Conservation (phyloP, 2,888 invertebrate genomes). For the Galerucella nymphaeae region DNA sequence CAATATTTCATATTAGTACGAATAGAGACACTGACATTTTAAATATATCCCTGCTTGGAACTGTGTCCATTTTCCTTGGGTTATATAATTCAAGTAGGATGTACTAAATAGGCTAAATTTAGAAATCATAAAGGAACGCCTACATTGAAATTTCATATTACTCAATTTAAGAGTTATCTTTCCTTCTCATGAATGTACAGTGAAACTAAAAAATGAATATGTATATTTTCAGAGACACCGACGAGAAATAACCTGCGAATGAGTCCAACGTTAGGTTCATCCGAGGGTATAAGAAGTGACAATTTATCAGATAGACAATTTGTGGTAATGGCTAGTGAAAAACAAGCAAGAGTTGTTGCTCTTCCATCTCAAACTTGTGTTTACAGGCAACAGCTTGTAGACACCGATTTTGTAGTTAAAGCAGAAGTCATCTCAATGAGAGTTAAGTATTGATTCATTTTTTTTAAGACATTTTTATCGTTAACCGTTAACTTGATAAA, state of each 20-base stretch:
- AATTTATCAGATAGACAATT: slow-evolving; percentile 86
- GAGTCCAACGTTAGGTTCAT: slow-evolving; percentile 77
- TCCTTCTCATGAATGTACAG: too few species aligned
- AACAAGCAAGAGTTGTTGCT: slow-evolving; percentile 93
- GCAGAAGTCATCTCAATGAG: slow-evolving; percentile 92
- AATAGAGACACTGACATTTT: too few species aligned
- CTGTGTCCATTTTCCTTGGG: too few species aligned
- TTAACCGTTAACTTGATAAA: neutral
- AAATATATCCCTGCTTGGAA: too few species aligned
- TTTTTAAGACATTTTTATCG: neutral
- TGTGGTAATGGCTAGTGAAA: slow-evolving; percentile 93
- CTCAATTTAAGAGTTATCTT: neutral
- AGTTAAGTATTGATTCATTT: slow-evolving; percentile 69
- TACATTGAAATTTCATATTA: neutral
- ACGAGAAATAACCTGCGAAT: slow-evolving; percentile 77
- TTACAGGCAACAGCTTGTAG: slow-evolving; percentile 92
- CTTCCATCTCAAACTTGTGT: slow-evolving; percentile 96
- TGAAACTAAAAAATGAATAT: slow-evolving; percentile 16
- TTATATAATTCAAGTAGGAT: too few species aligned
- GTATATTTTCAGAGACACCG: slow-evolving; percentile 68
- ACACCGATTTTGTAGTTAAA: slow-evolving; percentile 92
- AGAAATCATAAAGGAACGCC: too few species aligned
- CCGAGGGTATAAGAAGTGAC: slow-evolving; percentile 61
- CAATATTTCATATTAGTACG: too few species aligned
- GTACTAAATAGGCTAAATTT: too few species aligned